phyloP scores from a whole-genome alignment of 1,140 invertebrate species.

The Listronotus oregonensis region DNA sequence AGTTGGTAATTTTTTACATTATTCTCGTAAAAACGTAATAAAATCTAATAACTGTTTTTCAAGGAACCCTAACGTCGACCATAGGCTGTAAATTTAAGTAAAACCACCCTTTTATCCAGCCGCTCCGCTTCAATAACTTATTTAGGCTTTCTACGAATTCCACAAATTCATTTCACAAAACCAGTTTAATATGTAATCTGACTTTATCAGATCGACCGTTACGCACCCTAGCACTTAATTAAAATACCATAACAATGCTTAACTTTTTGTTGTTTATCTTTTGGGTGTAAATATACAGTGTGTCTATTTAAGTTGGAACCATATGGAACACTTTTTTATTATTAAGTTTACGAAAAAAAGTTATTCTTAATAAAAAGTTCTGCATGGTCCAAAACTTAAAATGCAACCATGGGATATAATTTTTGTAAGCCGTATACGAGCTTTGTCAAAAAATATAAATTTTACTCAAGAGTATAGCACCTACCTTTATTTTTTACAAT shows the following conservation, averaged over 20 bases:
- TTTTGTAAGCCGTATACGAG: too few relatives aligned
- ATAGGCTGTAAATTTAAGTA: constrained; percentile 11
- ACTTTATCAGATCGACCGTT: constrained; percentile 26
- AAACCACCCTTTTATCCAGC: constrained; percentile 24
- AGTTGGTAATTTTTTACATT: constrained; percentile 2
- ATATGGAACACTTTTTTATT: too few relatives aligned
- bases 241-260: background rate
- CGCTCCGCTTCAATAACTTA: constrained; percentile 19
- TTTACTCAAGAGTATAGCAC: too few relatives aligned
- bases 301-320: too few relatives aligned
- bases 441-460: too few relatives aligned
- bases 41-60: constrained; percentile 4
- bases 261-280: background rate
- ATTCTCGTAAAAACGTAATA: background rate
- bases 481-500: too few relatives aligned
- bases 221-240: constrained; percentile 12
- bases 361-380: too few relatives aligned
- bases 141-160: constrained; percentile 28
- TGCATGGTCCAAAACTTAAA: too few relatives aligned
- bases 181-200: constrained; percentile 27
- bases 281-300: too few relatives aligned
- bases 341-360: too few relatives aligned
- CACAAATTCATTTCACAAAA: constrained; percentile 27
- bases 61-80: background rate
- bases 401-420: too few relatives aligned